Percentiles rank a stretch among this genome's conserved stretches.
phyloP scores from a whole-genome alignment of 2,797 vertebrate genomes.

The Fringilla coelebs region DNA sequence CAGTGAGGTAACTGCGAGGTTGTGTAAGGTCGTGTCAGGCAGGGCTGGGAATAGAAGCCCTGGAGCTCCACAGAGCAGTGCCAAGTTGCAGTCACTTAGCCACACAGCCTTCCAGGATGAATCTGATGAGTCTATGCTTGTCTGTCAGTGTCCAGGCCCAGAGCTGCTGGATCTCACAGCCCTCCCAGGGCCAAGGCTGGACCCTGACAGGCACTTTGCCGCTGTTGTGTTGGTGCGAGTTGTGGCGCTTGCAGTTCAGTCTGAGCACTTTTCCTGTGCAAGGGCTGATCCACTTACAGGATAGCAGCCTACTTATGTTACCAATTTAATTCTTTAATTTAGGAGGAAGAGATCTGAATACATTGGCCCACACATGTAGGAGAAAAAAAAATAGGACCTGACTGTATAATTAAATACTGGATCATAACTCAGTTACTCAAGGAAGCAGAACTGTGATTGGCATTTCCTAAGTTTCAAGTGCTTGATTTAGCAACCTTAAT shows the following conservation, averaged over 20 bases:
- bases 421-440: constrained; percentile 61
- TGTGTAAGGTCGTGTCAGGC: constrained; percentile 38
- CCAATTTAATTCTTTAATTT: constrained; percentile 50
- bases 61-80: constrained; percentile 6
- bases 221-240: background rate
- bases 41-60: constrained; percentile 56
- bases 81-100: constrained; percentile 65
- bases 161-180: background rate
- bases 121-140: background rate
- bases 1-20: constrained; percentile 42
- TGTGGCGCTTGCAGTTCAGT: background rate
- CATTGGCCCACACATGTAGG: background rate
- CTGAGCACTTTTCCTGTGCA: background rate
- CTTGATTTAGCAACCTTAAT: constrained; percentile 48
- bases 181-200: background rate
- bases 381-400: constrained; percentile 48
- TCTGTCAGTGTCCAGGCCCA: background rate
- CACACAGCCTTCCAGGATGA: constrained; percentile 56
- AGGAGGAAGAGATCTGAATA: constrained; percentile 50
- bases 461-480: constrained; percentile 53
- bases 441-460: constrained; percentile 54
- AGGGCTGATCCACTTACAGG: constrained; percentile 20
- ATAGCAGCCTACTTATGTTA: constrained; percentile 27
- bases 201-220: background rate
- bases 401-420: constrained; percentile 57